Conservation (phyloP, 2,888 invertebrate species). For the Epiblema foenella region DNA sequence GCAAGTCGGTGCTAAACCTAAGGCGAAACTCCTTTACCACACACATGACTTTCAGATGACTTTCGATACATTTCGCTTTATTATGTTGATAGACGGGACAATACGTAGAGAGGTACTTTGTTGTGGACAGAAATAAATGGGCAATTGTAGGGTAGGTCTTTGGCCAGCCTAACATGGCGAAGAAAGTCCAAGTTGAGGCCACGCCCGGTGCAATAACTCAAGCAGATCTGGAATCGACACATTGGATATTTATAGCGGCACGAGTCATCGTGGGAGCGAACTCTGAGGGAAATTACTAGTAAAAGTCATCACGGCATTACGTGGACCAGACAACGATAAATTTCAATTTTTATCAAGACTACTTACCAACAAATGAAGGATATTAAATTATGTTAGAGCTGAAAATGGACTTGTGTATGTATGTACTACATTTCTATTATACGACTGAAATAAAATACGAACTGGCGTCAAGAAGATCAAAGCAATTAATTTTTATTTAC, state of each 20-base stretch:
- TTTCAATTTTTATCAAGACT: background rate
- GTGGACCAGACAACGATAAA: background rate
- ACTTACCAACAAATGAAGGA: too few species aligned
- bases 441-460: background rate
- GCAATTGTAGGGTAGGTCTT: slow-evolving; percentile 53
- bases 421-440: too few species aligned
- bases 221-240: slow-evolving; percentile 69
- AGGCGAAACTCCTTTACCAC: slow-evolving; percentile 48
- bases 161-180: slow-evolving; percentile 73
- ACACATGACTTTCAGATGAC: slow-evolving; percentile 42
- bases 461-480: too few species aligned
- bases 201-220: slow-evolving; percentile 67
- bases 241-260: slow-evolving; percentile 59
- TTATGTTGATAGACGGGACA: slow-evolving; percentile 42
- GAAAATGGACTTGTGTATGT: too few species aligned
- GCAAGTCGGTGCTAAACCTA: slow-evolving; percentile 47
- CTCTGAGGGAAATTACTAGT: slow-evolving; percentile 45
- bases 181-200: slow-evolving; percentile 69
- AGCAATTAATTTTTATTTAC: too few species aligned
- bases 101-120: slow-evolving; percentile 15
- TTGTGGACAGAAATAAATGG: slow-evolving; percentile 39
- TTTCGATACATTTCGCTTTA: slow-evolving; percentile 50
- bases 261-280: slow-evolving; percentile 49
- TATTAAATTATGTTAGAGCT: background rate
- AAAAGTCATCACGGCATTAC: slow-evolving; percentile 48